Conservation (phyloP, 2,888 invertebrate species). For the Drosophila neutralis region DNA sequence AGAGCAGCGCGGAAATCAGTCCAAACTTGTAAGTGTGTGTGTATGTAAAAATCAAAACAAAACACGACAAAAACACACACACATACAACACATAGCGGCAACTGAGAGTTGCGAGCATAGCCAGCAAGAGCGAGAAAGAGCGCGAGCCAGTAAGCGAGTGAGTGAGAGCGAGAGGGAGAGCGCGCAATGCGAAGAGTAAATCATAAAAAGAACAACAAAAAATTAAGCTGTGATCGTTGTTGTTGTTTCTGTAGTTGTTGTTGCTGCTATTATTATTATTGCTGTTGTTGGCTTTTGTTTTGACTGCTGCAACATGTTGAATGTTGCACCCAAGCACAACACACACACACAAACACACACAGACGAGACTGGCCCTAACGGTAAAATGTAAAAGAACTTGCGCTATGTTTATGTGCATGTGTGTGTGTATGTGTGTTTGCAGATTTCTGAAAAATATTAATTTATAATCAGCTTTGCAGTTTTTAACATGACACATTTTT, state of each 20-base stretch:
- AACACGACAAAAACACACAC: constrained; percentile 69
- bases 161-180: constrained; percentile 9
- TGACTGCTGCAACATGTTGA: constrained; percentile 72
- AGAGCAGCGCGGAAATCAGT: constrained; percentile 62
- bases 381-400: constrained; percentile 53
- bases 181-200: constrained; percentile 21
- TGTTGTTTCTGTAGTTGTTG: constrained; percentile 40
- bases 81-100: constrained; percentile 10
- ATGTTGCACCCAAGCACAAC: constrained; percentile 51
- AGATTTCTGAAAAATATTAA: constrained; percentile 14
- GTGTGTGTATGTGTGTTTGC: background rate
- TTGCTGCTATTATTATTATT: constrained; percentile 31
- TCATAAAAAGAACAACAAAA: constrained; percentile 47
- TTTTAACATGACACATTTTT: constrained; percentile 8
- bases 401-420: constrained; percentile 17
- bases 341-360: constrained; percentile 13
- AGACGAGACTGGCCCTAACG: constrained; percentile 49
- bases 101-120: constrained; percentile 41
- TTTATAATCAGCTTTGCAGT: constrained; percentile 30
- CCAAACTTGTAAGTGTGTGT: constrained; percentile 44
- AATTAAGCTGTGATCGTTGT: constrained; percentile 43
- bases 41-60: constrained; percentile 75
- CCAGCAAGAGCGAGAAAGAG: constrained; percentile 14
- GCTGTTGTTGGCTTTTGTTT: constrained; percentile 48
- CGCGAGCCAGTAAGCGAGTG: background rate